Percentiles rank a stretch among this genome's conserved stretches.
These are phyloP conservation scores for Actias luna DNA, from an alignment of 2,888 invertebrate species.

Conservation along the genomic window DNA sequence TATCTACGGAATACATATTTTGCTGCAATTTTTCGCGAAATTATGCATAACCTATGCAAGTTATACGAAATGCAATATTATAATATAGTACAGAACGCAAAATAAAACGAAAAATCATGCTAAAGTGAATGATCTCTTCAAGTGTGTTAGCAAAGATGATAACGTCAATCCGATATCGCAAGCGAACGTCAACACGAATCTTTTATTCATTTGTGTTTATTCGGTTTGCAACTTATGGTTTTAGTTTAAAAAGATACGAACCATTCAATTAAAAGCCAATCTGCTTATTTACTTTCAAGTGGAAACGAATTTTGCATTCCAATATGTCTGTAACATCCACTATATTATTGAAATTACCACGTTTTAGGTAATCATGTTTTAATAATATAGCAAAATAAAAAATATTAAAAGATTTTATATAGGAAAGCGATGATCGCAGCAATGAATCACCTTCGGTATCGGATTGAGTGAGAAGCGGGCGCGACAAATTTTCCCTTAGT, in stretches of 20 bases:
- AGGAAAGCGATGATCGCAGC: background rate
- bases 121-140: constrained; percentile 42
- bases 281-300: background rate
- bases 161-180: constrained; percentile 49
- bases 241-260: background rate
- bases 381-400: background rate
- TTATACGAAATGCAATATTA: background rate
- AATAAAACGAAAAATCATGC: constrained; percentile 55
- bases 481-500: constrained; percentile 78
- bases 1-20: background rate
- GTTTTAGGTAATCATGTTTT: background rate
- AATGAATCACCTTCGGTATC: constrained; percentile 46
- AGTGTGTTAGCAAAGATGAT: constrained; percentile 48
- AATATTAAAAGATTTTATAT: background rate
- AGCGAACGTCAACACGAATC: constrained; percentile 26
- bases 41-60: background rate
- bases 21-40: background rate
- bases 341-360: background rate
- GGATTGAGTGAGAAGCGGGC: constrained; percentile 55
- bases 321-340: too few species aligned
- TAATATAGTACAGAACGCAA: constrained; percentile 38
- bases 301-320: too few species aligned
- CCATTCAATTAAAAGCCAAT: background rate
- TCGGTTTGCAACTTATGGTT: background rate
- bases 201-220: background rate